Base-by-base conservation (phyloP, 2,113 vertebrate genomes). In the Pterocles orientalis region DNA sequence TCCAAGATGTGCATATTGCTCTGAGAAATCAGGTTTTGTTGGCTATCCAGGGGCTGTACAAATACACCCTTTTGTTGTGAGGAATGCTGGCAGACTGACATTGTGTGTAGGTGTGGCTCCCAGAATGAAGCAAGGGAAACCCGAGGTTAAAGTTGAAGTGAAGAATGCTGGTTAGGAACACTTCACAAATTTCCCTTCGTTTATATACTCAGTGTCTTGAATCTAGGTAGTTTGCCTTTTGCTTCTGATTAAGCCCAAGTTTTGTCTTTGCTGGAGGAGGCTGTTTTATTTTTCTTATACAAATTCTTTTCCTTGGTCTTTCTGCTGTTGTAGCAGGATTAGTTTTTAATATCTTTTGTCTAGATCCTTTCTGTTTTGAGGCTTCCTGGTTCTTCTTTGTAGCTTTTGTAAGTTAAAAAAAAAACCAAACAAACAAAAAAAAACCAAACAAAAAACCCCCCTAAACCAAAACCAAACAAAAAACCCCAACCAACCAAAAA, bases 21-120 rank as follows among this genome's bases (percentile, higher is more conserved):
- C 57, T 31, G 28, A 72, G 45, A 54, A 66, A 34, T 16, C 7
- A 26, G 33, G 23, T 31, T 84, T 41, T 87, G 31, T 36, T 47
- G 47, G 34, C 36, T 87, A 16, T 28, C 28, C 31, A 47, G 24
- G 41, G 65, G 31, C 25, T 71, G 51, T 28, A 57, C 77, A 56
- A 19, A 75, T 62, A 33, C 62, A 56, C 28, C 1, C 0, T n/a
- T 58, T 86, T 62, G 45, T 54, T 60, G 33, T 23, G 43, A 79
- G 57, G 57, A 69, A 21, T 0, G 0, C 61, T 71, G 51, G 19
- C 84, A 78, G 54, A 51, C 39, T 78, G 3, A 3, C 77, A 33
- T 34, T 1, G 1, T 57, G 45, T 0, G 0, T 23, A 56, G 45
- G 45, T 62, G 43, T 56, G 54, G 50, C 41, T 86, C 8, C 36